phyloP scores from a whole-genome alignment of 1,140 invertebrate species.

The Bombus superbus region DNA sequence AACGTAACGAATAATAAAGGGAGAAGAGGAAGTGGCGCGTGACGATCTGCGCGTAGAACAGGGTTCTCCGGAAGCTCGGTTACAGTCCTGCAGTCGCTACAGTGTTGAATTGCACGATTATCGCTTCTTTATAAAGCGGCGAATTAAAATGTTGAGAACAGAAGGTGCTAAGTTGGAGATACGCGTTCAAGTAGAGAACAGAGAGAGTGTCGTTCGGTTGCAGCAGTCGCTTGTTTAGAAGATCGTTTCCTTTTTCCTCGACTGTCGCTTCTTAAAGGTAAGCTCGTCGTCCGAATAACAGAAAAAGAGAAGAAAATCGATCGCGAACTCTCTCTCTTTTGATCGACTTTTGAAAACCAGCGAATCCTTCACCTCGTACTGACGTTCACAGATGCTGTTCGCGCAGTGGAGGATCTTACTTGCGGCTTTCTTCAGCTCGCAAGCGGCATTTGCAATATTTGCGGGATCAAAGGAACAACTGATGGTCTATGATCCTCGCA shows the following conservation, averaged over 20 bases:
- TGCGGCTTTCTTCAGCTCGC: slow-evolving; percentile 17
- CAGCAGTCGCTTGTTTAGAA: too few relatives aligned
- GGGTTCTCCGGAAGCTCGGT: too few relatives aligned
- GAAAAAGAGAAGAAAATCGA: neutral
- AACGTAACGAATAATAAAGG: too few relatives aligned
- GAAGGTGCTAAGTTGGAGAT: slow-evolving; percentile 22
- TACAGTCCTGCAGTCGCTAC: slow-evolving; percentile 17
- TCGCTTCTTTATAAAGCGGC: slow-evolving; percentile 40
- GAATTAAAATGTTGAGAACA: neutral
- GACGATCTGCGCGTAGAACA: too few relatives aligned
- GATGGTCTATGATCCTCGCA: fast-evolving
- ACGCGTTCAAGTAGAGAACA: neutral
- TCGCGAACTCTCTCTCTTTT: too few relatives aligned
- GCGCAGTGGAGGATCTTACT: too few relatives aligned
- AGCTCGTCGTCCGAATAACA: neutral
- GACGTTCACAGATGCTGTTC: neutral
- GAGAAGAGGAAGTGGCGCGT: too few relatives aligned
- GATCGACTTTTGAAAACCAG: neutral
- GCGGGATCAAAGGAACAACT: neutral
- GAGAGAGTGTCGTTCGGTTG: too few relatives aligned
- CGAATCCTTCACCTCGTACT: neutral
- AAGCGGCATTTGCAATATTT: slow-evolving; percentile 14
- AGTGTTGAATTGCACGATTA: slow-evolving; percentile 1
- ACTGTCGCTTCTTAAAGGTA: neutral
- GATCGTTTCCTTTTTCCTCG: neutral